phyloP scores from a whole-genome alignment of 2,797 vertebrate species.

The Chanos chanos region DNA sequence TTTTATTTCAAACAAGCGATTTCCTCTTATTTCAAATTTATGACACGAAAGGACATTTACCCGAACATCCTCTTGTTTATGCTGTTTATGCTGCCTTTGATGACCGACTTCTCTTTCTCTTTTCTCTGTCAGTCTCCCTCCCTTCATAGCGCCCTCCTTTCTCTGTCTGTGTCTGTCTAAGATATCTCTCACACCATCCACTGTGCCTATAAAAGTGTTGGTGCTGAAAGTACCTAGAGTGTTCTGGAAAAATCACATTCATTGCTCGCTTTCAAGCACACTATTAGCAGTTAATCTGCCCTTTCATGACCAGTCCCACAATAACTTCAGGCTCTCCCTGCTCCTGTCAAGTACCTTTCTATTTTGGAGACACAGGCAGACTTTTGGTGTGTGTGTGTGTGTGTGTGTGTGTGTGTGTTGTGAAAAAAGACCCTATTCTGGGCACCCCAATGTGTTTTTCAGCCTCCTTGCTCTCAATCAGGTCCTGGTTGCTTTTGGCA shows the following conservation, averaged over 20 bases:
- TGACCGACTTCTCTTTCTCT: not conserved
- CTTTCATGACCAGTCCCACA: constrained; percentile 20
- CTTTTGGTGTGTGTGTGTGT: not conserved
- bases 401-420: constrained; percentile 8
- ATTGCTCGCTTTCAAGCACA: not conserved
- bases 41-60: no score
- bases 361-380: no score
- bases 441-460: constrained; percentile 3
- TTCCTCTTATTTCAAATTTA: no score
- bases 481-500: not conserved
- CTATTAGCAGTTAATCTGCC: constrained; percentile 22
- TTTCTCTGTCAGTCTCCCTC: not conserved
- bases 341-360: constrained; percentile 5
- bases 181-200: constrained; percentile 5
- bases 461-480: constrained; percentile 3
- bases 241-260: constrained; percentile 10
- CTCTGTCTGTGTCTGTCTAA: not conserved
- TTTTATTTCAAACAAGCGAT: no score
- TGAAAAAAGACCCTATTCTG: not conserved
- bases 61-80: not conserved
- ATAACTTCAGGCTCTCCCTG: not conserved
- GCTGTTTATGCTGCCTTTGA: not conserved
- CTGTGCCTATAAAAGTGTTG: not conserved
- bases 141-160: not conserved
- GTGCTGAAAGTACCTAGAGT: not conserved